These are phyloP conservation scores for Anoplolepis gracilipes DNA, from an alignment of 1,140 invertebrate species.

Conservation along the genomic window DNA sequence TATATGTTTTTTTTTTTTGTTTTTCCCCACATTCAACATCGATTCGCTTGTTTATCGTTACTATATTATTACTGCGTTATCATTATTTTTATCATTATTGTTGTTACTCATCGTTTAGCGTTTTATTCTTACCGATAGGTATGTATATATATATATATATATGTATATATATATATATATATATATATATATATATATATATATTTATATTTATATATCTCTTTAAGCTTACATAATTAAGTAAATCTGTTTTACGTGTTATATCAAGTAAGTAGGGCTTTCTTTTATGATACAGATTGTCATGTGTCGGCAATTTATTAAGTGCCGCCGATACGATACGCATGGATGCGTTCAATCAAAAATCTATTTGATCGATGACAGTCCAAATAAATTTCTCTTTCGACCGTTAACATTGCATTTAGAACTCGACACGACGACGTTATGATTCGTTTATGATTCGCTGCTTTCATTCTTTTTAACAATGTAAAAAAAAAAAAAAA, in stretches of 20 bases:
- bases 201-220: conserved; percentile 64
- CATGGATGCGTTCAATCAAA: neutral
- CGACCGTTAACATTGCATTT: neutral
- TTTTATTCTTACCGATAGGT: conserved; percentile 54
- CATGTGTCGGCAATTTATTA: conserved; percentile 76
- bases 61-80: conserved; percentile 60
- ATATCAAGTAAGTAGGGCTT: conserved; percentile 74
- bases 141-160: neutral
- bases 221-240: conserved; percentile 62
- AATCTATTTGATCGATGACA: conserved; percentile 10
- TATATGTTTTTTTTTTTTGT: conserved; percentile 69
- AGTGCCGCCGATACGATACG: conserved; percentile 50
- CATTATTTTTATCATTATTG: conserved; percentile 65
- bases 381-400: conserved; percentile 10
- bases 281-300: conserved; percentile 82
- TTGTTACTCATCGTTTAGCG: conserved; percentile 65
- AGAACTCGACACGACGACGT: neutral
- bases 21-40: conserved; percentile 82
- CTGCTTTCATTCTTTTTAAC: neutral
- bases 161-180: no score
- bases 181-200: conserved; percentile 37
- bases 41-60: conserved; percentile 76
- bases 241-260: conserved; percentile 57
- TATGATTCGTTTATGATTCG: neutral
- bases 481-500: neutral